phyloP scores from a whole-genome alignment of 2,888 invertebrate species.

The Limnephilus auricula region DNA sequence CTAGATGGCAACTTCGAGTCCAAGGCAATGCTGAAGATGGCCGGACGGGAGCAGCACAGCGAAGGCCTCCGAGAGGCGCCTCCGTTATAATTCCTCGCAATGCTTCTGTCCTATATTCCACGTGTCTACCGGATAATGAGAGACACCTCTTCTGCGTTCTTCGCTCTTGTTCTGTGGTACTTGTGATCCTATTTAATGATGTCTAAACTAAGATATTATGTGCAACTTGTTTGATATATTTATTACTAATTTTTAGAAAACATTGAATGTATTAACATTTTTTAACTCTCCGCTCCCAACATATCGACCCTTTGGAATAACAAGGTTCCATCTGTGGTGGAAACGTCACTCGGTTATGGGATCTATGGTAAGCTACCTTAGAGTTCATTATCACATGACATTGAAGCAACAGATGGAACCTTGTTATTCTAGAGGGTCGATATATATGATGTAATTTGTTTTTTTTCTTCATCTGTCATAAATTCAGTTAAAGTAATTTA shows the following conservation, averaged over 20 bases:
- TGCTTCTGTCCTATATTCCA: background rate
- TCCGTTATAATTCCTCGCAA: background rate
- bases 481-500: slow-evolving; percentile 71
- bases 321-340: too few species aligned
- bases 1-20: slow-evolving; percentile 88
- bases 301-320: too few species aligned
- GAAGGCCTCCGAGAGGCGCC: slow-evolving; percentile 85
- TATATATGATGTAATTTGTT: background rate
- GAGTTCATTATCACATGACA: too few species aligned
- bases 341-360: too few species aligned
- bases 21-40: slow-evolving; percentile 89
- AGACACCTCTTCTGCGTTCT: background rate
- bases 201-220: background rate
- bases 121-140: background rate
- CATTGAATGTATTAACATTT: too few species aligned
- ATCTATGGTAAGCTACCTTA: too few species aligned
- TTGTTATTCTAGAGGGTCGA: too few species aligned
- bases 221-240: background rate
- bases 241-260: background rate
- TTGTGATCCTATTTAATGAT: background rate
- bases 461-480: slow-evolving; percentile 77
- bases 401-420: too few species aligned
- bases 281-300: too few species aligned
- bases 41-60: slow-evolving; percentile 89
- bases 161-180: background rate